Evolutionary conservation across 2,797 vertebrate genomes (phyloP), one percentile per base, ranked within the genome.

Genomic region (Smutsia gigantea): DNA sequence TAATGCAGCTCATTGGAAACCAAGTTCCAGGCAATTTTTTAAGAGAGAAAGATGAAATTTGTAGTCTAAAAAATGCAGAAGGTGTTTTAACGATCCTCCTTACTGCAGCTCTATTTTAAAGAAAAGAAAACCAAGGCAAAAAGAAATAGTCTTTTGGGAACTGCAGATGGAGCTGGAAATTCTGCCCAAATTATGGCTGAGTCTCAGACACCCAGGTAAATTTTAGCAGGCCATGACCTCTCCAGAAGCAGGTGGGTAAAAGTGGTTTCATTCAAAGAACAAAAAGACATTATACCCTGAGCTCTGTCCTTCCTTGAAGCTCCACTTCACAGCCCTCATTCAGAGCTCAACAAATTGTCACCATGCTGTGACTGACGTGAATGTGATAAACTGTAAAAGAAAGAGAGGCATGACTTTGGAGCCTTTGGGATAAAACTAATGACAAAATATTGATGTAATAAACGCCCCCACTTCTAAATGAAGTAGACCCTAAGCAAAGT

Each of bases 301-400:
- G 96, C 86, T 99, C 99, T 11, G 98, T 99, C 96, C 98, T 99
- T 55, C 99, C 99, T 97, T 99, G 99, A 84, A 99, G 96, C 96
- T 99, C 97, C 4, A 99, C 91, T 97, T 99, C 99, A 97, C 99
- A 99, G 66, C 99, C 99, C 39, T 99, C 99, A 4, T 99, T 99
- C 51, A 99, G 98, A 25, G 98, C 98, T 78, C 2, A 51, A 75
- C 99, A 99, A 1, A 99, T 98, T 92, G 98, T 98, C 90, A 99
- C 99, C 0, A 99, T 99, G 63, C 99, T 99, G 97, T 99, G 97
- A 97, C 99, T 99, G 93, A 99, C 97, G 14, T 99, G 99, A 97
- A 99, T 99, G 97, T 99, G 98, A 98, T 99, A 99, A 69, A 99
- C 99, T 99, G 97, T 25, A 97, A 97, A 1, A 46, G 59, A 98